Base-by-base conservation (phyloP, 2,113 vertebrate genomes). In the Pan paniscus region DNA sequence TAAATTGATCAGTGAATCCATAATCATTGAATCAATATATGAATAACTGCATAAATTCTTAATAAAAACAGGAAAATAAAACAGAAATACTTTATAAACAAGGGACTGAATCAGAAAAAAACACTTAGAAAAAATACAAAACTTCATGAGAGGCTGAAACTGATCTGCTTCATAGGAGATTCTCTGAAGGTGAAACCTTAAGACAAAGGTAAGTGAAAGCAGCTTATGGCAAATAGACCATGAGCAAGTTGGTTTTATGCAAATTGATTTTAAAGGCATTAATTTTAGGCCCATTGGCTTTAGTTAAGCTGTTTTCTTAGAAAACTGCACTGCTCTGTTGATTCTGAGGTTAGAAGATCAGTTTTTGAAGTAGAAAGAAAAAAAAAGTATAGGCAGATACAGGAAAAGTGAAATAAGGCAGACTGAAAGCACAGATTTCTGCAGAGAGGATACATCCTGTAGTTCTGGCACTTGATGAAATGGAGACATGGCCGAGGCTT, bases 381-480 rank as follows among this genome's bases (percentile, higher is more conserved):
- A n/a, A 79, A 88, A 70, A n/a, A 70, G 20, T 48, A 16, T 50
- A 57, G 38, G 20, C 25, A 67, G 52, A 86, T 73, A 73, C 1
- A 78, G 40, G 11, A 67, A 30, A 89, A 46, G 52, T 38, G 75
- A 67, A 90, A 83, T 18, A 72, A 76, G 35, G 27, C 43, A 43
- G 16, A 64, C 61, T 64, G 61, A 89, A 75, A 89, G 35, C 88
- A 55, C 4, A 40, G 35, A 27, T 81, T 93, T 89, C 73, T 92
- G 8, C 32, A 40, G 23, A 32, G 46, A 52, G 76, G 6, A 50
- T 52, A 9, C 3, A 30, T 13, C 16, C 13, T 38, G 16, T 3
- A 11, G 35, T 23, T 23, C 7, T 50, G 40, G 55, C 23, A 6
- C 25, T 27, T 30, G 48, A 11, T 20, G 61, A 72, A 57, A 23